A percentile compares a stretch with the other conserved stretches of the same genome.
Conservation (phyloP, 2,113 vertebrate species). For the Arenaria interpres region DNA sequence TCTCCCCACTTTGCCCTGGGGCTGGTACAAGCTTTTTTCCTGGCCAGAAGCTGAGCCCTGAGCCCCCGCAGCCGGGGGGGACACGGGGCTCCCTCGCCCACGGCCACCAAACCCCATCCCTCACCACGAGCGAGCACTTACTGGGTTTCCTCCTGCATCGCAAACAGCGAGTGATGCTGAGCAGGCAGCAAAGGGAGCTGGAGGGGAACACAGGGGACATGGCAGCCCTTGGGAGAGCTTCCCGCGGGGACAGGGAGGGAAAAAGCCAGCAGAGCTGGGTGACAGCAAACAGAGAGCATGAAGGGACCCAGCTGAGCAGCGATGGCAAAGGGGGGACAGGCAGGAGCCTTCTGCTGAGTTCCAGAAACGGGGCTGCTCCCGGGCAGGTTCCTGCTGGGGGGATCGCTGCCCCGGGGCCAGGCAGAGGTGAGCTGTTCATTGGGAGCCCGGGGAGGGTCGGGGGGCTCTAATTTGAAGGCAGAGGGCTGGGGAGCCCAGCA, state of each 20-base stretch:
- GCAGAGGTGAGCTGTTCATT: not conserved
- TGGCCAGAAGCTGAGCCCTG: fast-evolving
- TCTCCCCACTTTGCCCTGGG: fast-evolving
- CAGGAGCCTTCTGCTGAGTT: not conserved
- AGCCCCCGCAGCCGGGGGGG: not conserved
- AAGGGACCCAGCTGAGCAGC: not conserved
- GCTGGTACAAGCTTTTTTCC: not conserved
- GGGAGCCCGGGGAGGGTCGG: not conserved
- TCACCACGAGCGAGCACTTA: fast-evolving
- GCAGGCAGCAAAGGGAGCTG: not conserved
- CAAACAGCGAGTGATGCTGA: not conserved
- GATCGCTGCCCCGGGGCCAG: not conserved
- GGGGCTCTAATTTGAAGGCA: no score
- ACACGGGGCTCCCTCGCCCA: fast-evolving
- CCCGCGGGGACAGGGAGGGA: not conserved
- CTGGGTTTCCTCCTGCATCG: not conserved
- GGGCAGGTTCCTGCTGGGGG: not conserved
- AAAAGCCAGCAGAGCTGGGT: not conserved
- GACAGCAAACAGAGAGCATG: not conserved
- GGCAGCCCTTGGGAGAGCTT: not conserved
- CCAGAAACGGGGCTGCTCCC: not conserved
- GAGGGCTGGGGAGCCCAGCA: not conserved
- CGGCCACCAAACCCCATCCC: not conserved
- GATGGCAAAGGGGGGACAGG: no score
- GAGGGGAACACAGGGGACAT: not conserved